Evolutionary conservation across 2,888 invertebrate species (phyloP).

Genomic region (Netelia fuscicornis): DNA sequence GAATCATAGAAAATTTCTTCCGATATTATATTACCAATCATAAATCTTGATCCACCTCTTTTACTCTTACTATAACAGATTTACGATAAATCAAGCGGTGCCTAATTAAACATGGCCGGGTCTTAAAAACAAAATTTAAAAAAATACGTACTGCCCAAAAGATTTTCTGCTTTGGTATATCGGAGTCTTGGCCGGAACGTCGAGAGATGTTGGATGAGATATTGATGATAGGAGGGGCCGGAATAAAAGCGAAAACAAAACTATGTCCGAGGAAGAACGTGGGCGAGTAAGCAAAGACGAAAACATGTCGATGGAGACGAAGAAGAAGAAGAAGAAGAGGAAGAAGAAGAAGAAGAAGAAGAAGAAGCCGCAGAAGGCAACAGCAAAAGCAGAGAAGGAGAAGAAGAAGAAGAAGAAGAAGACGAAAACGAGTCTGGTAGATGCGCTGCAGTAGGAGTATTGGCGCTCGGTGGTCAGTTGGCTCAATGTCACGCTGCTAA

Average conservation of each 20-base stretch:
- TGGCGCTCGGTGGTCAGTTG: slow-evolving; percentile 82
- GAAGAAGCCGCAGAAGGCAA: slow-evolving; percentile 19
- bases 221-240: slow-evolving; percentile 31
- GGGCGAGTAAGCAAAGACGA: slow-evolving; percentile 61
- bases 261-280: slow-evolving; percentile 48
- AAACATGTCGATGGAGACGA: slow-evolving; percentile 58
- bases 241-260: slow-evolving; percentile 34
- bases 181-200: slow-evolving; percentile 14
- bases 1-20: not conserved
- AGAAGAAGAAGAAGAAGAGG: slow-evolving; percentile 66
- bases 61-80: not conserved
- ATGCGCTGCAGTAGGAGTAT: slow-evolving; percentile 69
- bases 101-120: slow-evolving; percentile 36
- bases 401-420: slow-evolving; percentile 48
- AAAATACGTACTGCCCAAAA: slow-evolving; percentile 9
- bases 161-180: slow-evolving; percentile 27
- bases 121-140: not conserved
- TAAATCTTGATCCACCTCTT: slow-evolving; percentile 5
- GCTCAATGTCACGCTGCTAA: slow-evolving; percentile 83
- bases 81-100: slow-evolving; percentile 29
- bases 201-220: slow-evolving; percentile 41
- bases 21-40: slow-evolving; percentile 1
- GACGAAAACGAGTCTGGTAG: slow-evolving; percentile 69
- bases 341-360: slow-evolving; percentile 50
- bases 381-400: slow-evolving; percentile 63